Conservation (phyloP, 2,113 vertebrate genomes). For the Camelus dromedarius region DNA sequence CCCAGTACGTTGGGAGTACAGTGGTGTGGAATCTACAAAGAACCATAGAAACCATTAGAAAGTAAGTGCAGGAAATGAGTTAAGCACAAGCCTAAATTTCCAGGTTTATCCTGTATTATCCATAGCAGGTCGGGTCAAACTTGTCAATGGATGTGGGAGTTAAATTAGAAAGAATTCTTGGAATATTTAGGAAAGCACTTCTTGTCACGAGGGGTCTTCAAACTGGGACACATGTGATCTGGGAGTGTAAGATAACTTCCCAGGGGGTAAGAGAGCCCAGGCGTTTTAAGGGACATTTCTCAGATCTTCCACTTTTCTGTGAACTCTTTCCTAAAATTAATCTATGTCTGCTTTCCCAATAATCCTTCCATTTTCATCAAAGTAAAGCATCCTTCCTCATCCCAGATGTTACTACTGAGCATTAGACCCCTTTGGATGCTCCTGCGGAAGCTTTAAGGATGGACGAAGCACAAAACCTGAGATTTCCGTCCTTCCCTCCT, state of each 20-base stretch:
- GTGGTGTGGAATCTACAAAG: not conserved
- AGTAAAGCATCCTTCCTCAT: not conserved
- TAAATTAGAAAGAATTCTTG: not conserved
- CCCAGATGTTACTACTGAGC: not conserved
- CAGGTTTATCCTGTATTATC: not conserved
- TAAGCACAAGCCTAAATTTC: not conserved
- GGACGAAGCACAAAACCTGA: not conserved
- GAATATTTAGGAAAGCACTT: not conserved
- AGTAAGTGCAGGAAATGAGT: not conserved
- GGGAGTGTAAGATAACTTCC: not conserved
- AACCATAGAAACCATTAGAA: not conserved
- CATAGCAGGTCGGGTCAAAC: not conserved
- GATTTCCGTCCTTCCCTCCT: not conserved
- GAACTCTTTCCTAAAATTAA: not conserved
- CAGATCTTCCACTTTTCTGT: not conserved
- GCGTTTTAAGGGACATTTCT: not conserved
- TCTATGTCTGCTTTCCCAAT: not conserved
- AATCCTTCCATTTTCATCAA: not conserved
- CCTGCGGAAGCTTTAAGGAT: not conserved
- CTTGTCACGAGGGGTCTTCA: not conserved
- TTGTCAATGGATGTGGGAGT: not conserved
- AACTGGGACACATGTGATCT: not conserved
- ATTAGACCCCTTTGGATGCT: not conserved
- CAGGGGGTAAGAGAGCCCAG: not conserved
- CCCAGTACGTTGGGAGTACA: not conserved